Conservation (phyloP, 2,888 invertebrate species). For the Drosophila leonis region DNA sequence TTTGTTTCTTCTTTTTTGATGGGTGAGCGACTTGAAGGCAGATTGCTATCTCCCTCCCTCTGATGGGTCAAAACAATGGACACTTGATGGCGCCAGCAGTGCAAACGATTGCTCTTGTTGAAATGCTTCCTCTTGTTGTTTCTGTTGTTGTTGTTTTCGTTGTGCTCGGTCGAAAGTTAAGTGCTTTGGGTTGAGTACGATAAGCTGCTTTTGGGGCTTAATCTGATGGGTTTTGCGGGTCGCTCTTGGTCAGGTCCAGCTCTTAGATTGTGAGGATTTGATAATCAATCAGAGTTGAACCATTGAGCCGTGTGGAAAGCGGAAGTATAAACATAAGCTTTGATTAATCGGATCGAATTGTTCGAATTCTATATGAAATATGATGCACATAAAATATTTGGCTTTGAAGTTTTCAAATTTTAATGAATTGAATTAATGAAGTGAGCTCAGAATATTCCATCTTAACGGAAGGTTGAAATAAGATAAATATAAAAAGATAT, state of each 20-base stretch:
- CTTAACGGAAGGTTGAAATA: not conserved
- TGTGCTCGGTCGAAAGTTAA: constrained; percentile 52
- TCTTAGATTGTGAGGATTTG: constrained; percentile 21
- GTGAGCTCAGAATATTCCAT: not conserved
- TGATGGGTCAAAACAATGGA: constrained; percentile 38
- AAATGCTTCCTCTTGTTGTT: not conserved
- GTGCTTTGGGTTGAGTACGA: constrained; percentile 57
- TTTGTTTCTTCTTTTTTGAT: constrained; percentile 21
- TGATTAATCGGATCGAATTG: not conserved
- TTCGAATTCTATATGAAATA: not conserved
- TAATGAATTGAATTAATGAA: no score
- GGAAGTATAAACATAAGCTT: not conserved
- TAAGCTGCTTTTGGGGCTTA: constrained; percentile 54
- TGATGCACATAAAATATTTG: not conserved
- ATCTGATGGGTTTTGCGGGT: constrained; percentile 43
- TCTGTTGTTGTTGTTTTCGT: not conserved
- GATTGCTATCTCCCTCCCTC: constrained; percentile 5
- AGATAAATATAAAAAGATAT: not conserved
- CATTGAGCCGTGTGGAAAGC: constrained; percentile 14
- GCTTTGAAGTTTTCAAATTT: not conserved
- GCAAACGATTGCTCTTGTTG: constrained; percentile 31
- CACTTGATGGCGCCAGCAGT: constrained; percentile 56
- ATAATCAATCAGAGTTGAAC: constrained; percentile 44
- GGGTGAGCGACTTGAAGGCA: not conserved
- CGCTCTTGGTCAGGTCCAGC: constrained; percentile 5